A percentile compares a stretch with the other conserved stretches of the same genome.
Conservation (phyloP, 2,888 invertebrate species). For the Ochropacha duplaris region DNA sequence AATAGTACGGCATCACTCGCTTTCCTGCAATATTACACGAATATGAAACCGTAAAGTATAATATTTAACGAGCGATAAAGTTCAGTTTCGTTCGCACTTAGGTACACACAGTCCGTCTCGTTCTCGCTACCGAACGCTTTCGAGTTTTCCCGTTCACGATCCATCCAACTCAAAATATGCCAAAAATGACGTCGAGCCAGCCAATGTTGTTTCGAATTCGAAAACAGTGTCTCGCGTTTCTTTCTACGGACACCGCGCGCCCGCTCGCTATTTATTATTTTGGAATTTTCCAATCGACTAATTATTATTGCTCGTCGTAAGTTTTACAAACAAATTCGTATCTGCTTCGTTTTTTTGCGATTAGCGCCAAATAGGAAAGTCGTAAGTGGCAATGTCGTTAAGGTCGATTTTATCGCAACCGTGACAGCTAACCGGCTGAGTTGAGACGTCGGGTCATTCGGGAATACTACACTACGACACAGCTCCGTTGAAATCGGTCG, state of each 20-base stretch:
- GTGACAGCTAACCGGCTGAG: constrained; percentile 53
- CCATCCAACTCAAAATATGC: constrained; percentile 82
- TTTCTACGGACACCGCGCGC: constrained; percentile 70
- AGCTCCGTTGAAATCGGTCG: constrained; percentile 43
- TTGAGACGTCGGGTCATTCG: constrained; percentile 37
- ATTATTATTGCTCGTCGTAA: constrained; percentile 70
- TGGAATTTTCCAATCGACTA: constrained; percentile 86
- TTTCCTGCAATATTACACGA: constrained; percentile 54
- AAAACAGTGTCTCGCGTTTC: constrained; percentile 81
- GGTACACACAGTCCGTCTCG: constrained; percentile 52
- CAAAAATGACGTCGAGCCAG: constrained; percentile 81
- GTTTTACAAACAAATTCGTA: constrained; percentile 79
- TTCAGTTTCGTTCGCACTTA: constrained; percentile 59
- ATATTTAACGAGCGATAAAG: constrained; percentile 53
- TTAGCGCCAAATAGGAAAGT: constrained; percentile 77
- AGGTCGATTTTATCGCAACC: constrained; percentile 56
- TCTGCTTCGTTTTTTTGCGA: constrained; percentile 78
- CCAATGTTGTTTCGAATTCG: constrained; percentile 79
- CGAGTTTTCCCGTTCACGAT: constrained; percentile 81
- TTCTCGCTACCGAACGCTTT: constrained; percentile 77
- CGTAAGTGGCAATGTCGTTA: constrained; percentile 59
- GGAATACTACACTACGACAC: constrained; percentile 21
- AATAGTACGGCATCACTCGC: constrained; percentile 76
- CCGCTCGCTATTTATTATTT: constrained; percentile 68
- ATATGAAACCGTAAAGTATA: constrained; percentile 59